Percentiles rank a stretch among this genome's conserved stretches.
Conservation (phyloP, 2,888 invertebrate genomes). For the Galeruca laticollis region DNA sequence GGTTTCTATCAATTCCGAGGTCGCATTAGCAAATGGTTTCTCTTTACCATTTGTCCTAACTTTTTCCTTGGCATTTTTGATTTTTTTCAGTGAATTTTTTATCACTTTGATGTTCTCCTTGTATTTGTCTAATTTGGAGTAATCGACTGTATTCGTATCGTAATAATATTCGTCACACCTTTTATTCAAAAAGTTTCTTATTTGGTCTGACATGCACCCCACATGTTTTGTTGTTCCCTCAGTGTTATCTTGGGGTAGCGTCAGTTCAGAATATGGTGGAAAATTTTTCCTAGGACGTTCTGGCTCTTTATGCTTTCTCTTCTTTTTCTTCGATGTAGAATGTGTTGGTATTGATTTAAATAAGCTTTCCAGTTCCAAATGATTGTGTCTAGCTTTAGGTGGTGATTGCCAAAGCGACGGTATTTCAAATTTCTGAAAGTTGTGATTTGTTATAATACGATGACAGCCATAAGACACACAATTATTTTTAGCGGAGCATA, state of each 20-base stretch:
- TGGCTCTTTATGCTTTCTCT: not conserved
- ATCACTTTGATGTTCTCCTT: not conserved
- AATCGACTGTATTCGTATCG: not conserved
- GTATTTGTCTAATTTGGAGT: not conserved
- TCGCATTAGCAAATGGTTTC: constrained; percentile 49
- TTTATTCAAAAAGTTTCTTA: not conserved
- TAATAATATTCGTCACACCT: not conserved
- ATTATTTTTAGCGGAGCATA: not conserved
- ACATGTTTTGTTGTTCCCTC: not conserved
- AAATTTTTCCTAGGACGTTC: not conserved
- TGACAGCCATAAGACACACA: not conserved
- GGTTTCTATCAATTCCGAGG: constrained; percentile 52
- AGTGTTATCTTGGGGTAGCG: not conserved
- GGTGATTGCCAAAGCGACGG: not conserved
- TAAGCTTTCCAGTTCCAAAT: not conserved
- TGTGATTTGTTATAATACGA: not conserved
- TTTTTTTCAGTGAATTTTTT: constrained; percentile 3
- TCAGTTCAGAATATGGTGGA: not conserved
- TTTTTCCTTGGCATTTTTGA: not conserved
- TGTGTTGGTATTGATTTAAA: not conserved
- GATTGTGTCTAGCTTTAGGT: not conserved
- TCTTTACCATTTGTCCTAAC: not conserved
- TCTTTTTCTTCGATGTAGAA: not conserved
- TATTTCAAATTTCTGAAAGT: not conserved
- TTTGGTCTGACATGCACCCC: not conserved